Percentiles rank a stretch among this genome's conserved stretches.
Evolutionary conservation across 2,113 vertebrate species (phyloP).

Genomic region (Synchiropus splendidus): DNA sequence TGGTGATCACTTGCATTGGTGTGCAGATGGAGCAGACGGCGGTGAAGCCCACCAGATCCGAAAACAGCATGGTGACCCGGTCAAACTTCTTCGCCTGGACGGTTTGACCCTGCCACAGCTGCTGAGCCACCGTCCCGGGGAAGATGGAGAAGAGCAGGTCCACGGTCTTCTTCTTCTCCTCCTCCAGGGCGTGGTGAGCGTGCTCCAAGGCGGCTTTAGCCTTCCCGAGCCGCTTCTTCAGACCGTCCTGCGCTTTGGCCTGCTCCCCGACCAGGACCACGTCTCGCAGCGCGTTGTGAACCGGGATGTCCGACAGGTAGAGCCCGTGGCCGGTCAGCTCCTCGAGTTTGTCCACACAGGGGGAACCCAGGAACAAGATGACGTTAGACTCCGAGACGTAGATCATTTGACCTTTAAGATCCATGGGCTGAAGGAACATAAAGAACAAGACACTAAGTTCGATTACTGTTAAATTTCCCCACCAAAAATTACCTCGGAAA

Average conservation of each 20-base stretch:
- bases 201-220: slow-evolving; percentile 89
- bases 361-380: slow-evolving; percentile 90
- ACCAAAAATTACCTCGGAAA: too few relatives aligned
- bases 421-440: slow-evolving; percentile 77
- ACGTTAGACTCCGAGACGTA: slow-evolving; percentile 89
- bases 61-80: slow-evolving; percentile 93
- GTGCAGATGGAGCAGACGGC: slow-evolving; percentile 90
- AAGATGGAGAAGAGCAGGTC: slow-evolving; percentile 95
- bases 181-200: slow-evolving; percentile 88
- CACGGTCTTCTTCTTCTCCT: slow-evolving; percentile 94
- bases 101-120: slow-evolving; percentile 91
- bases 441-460: not conserved
- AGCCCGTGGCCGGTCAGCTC: slow-evolving; percentile 91
- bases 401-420: slow-evolving; percentile 98
- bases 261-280: slow-evolving; percentile 96
- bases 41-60: slow-evolving; percentile 96
- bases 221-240: slow-evolving; percentile 93
- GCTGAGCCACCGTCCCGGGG: slow-evolving; percentile 86
- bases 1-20: slow-evolving; percentile 96
- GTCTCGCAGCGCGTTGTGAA: slow-evolving; percentile 90
- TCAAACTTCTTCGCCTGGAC: slow-evolving; percentile 94
- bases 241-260: slow-evolving; percentile 88
- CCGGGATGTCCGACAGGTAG: slow-evolving; percentile 94
- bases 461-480: too few relatives aligned
- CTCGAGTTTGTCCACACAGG: slow-evolving; percentile 91